Evolutionary conservation across 2,797 vertebrate species (phyloP), one percentile per base, ranked within the genome.

Genomic region (Poeciliopsis paucimaculata): DNA sequence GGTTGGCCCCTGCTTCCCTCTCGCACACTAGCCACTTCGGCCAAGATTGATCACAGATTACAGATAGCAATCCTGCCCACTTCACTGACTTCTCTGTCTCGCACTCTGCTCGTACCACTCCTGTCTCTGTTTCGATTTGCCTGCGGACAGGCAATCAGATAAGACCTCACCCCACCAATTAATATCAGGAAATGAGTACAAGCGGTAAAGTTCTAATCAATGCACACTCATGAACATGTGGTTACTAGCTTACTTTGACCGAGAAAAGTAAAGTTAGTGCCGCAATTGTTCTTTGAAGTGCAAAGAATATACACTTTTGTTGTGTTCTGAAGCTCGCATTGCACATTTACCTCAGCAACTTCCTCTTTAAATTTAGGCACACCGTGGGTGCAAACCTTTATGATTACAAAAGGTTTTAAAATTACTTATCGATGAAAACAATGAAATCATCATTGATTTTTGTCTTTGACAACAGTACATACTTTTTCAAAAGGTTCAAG

Each of bases 21-120:
- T 94, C 73, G 86, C 89, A 93, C 89, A 93, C 85, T 88, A 92
- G 94, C 95, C 90, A 85, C 87, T 96, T 93, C 94, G 91, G 85
- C 89, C 85, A 87, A 95, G 95, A 97, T 96, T 97, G 96, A 92
- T 92, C 95, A 94, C 90, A 95, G 95, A 96, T 94, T 94, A 91
- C 91, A 90, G 90, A 91, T 90, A 84, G 94, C 93, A 86, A 80
- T 83, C 84, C 84, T 91, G 84, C 87, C 83, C 86, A 89, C 79
- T 89, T 87, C 87, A 87, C n/a, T 47, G 83, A 88, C 86, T 87
- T 64, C 77, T 86, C 73, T 78, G 79, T 82, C 83, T 84, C 72
- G 72, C 53, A 80, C 71, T 71, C 77, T 51, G 76, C 82, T 78
- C 43, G 13, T 77, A 78, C 34, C 68, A 46, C 81, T 81, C 62